Conservation (phyloP, 2,888 invertebrate species). For the Euspilapteryx auroguttella region DNA sequence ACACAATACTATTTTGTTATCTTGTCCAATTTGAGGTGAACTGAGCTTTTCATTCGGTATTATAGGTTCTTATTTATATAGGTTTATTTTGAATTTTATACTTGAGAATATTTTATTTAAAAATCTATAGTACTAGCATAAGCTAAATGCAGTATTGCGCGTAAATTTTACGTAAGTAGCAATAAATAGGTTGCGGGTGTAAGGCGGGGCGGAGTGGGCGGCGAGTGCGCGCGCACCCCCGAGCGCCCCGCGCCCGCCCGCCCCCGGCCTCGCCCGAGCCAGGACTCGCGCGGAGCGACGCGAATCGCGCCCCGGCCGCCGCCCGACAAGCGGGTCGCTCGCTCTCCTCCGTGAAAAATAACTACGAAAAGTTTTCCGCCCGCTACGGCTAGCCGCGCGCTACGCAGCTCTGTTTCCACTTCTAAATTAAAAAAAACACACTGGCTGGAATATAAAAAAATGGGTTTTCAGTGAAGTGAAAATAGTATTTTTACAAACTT, state of each 20-base stretch:
- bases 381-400: constrained; percentile 25
- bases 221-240: constrained; percentile 42
- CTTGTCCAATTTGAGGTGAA: constrained; percentile 12
- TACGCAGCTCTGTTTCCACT: constrained; percentile 6
- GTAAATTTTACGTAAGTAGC: constrained; percentile 63
- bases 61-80: too few species aligned
- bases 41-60: too few species aligned
- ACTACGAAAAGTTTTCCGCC: constrained; percentile 18
- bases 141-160: constrained; percentile 57
- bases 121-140: too few species aligned
- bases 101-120: too few species aligned
- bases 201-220: constrained; percentile 52
- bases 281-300: constrained; percentile 16
- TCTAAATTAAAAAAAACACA: constrained; percentile 5
- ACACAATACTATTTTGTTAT: background rate
- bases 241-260: constrained; percentile 12
- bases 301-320: constrained; percentile 47
- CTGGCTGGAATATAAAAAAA: background rate
- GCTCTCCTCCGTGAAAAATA: background rate
- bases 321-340: too few species aligned
- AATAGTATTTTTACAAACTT: constrained; percentile 19
- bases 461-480: constrained; percentile 28
- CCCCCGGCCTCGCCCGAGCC: constrained; percentile 12
- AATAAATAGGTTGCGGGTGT: constrained; percentile 62
- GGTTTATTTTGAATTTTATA: too few species aligned